Conservation (phyloP, 2,797 vertebrate species). For the Sebastes dallii region DNA sequence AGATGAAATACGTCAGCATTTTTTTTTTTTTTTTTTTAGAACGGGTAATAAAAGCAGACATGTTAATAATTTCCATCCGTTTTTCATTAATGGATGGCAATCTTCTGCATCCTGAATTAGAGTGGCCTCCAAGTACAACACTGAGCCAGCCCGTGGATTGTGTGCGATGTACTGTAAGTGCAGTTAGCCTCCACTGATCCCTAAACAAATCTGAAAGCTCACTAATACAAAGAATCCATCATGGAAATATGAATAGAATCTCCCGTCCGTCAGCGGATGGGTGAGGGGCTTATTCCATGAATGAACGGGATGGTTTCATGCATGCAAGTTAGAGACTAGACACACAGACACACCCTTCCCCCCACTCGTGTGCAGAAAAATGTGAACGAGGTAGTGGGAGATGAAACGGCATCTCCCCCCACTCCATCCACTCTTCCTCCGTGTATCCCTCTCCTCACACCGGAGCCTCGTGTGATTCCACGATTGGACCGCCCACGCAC, state of each 20-base stretch:
- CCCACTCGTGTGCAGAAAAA: conserved; percentile 69
- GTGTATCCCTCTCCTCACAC: conserved; percentile 27
- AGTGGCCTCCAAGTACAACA: neutral
- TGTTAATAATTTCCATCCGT: neutral
- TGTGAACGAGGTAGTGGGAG: conserved; percentile 67
- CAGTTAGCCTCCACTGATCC: conserved; percentile 17
- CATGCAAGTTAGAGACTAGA: conserved; percentile 41
- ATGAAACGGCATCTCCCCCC: conserved; percentile 41
- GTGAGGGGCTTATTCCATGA: conserved; percentile 44
- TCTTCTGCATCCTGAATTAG: conserved; percentile 2
- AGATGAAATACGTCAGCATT: neutral
- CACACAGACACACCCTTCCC: conserved; percentile 46
- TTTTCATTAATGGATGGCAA: neutral
- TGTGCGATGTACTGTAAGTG: conserved; percentile 12
- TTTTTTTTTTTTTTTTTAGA: neutral
- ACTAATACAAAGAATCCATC: conserved; percentile 16
- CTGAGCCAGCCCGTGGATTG: neutral
- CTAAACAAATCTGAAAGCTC: conserved; percentile 23
- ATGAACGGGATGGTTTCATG: conserved; percentile 50
- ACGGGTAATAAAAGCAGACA: neutral
- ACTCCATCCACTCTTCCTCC: conserved; percentile 1
- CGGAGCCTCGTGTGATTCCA: conserved; percentile 46
- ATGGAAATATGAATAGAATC: conserved; percentile 40
- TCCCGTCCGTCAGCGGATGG: neutral
- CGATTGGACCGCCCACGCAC: conserved; percentile 58